Percentiles rank a stretch among this genome's conserved stretches.
phyloP scores from a whole-genome alignment of 2,113 vertebrate genomes.

The Chunga burmeisteri region DNA sequence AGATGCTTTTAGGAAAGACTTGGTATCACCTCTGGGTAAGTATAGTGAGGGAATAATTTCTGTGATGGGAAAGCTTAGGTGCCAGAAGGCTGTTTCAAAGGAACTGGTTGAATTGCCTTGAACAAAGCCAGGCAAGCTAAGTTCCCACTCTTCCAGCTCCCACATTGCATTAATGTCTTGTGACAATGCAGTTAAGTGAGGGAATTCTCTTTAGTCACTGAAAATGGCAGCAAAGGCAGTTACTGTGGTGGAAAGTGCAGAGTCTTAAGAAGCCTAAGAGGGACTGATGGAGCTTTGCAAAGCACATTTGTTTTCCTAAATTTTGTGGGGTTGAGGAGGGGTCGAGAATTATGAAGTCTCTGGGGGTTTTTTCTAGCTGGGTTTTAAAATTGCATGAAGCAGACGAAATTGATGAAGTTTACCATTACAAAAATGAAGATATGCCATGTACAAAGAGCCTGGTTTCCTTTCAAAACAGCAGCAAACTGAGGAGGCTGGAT shows the following conservation, averaged over 20 bases:
- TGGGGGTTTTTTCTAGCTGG: not conserved
- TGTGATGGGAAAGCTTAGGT: not conserved
- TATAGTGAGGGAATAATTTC: not conserved
- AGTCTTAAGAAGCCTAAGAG: not conserved
- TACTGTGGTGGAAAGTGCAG: not conserved
- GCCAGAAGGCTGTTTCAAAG: not conserved
- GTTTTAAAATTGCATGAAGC: not conserved
- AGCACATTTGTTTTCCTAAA: not conserved
- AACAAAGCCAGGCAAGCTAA: not conserved
- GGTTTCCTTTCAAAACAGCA: not conserved
- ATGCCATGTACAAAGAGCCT: not conserved
- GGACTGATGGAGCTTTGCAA: not conserved
- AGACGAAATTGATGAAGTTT: not conserved
- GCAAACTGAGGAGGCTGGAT: not conserved
- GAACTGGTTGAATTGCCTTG: not conserved
- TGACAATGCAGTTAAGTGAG: not conserved
- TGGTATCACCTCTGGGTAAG: not conserved
- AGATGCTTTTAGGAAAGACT: not conserved
- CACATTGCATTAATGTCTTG: not conserved
- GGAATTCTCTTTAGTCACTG: not conserved
- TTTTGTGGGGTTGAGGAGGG: not conserved
- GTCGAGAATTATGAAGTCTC: not conserved
- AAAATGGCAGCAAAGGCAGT: not conserved
- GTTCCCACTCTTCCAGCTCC: not conserved
- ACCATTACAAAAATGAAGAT: not conserved